These are phyloP conservation scores for Triops cancriformis DNA, from an alignment of 1,140 invertebrate species.

Conservation along the genomic window DNA sequence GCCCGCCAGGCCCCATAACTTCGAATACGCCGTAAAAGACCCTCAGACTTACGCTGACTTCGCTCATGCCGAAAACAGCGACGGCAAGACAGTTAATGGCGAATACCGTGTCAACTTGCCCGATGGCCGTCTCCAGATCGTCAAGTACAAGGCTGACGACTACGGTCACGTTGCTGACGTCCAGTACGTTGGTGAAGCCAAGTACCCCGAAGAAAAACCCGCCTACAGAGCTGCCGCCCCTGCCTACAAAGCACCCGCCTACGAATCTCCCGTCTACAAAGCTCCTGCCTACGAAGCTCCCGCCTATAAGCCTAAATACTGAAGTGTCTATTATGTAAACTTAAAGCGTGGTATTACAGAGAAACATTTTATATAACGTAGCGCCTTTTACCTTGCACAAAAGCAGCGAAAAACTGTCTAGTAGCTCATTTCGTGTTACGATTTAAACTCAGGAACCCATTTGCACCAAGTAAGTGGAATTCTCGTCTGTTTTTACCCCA, in stretches of 20 bases:
- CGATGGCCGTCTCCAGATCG: slow-evolving; percentile 63
- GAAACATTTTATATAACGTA: not conserved
- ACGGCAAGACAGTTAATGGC: slow-evolving; percentile 53
- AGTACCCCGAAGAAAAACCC: slow-evolving; percentile 46
- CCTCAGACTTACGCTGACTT: slow-evolving; percentile 58
- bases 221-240: not conserved
- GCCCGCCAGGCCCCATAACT: slow-evolving; percentile 58
- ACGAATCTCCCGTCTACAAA: slow-evolving; percentile 10
- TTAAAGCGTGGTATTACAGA: too few relatives aligned
- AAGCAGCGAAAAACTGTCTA: too few relatives aligned
- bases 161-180: slow-evolving; percentile 69
- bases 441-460: too few relatives aligned
- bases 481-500: too few relatives aligned
- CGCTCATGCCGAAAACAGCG: slow-evolving; percentile 56
- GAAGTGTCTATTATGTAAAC: too few relatives aligned
- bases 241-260: slow-evolving; percentile 4
- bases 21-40: slow-evolving; percentile 63
- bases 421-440: too few relatives aligned
- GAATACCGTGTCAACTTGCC: slow-evolving; percentile 67
- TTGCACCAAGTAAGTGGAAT: too few relatives aligned
- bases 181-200: slow-evolving; percentile 60
- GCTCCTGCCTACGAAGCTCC: slow-evolving; percentile 17
- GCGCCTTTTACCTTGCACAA: too few relatives aligned
- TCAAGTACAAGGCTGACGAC: slow-evolving; percentile 65
- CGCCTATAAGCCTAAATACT: too few relatives aligned